Conservation (phyloP, 2,113 vertebrate species). For the Centropus bengalensis region DNA sequence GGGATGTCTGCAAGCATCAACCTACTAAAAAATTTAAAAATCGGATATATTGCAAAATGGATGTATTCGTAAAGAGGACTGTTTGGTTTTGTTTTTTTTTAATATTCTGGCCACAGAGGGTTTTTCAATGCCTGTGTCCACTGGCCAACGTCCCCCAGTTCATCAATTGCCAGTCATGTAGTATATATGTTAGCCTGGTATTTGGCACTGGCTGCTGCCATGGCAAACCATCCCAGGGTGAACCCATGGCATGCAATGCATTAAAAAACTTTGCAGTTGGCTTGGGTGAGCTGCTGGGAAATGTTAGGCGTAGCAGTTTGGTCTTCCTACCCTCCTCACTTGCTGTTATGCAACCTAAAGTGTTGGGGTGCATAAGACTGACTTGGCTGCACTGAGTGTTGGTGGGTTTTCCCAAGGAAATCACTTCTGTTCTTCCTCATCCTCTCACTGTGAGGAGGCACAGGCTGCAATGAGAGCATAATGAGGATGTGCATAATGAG, state of each 20-base stretch:
- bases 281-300: neutral
- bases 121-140: rapidly evolving
- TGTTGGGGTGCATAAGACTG: neutral
- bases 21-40: neutral
- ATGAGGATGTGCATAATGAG: neutral
- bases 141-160: neutral
- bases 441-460: neutral
- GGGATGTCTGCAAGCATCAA: neutral
- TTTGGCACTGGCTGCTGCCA: neutral
- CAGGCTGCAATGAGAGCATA: rapidly evolving
- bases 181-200: neutral
- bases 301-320: rapidly evolving
- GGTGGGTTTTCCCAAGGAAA: neutral
- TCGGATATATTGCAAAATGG: neutral
- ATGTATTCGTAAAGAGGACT: neutral
- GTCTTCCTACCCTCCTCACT: neutral
- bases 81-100: neutral
- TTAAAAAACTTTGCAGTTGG: neutral
- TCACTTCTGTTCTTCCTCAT: neutral
- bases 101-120: neutral
- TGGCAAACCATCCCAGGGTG: neutral
- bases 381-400: rapidly evolving
- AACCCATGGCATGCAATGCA: neutral
- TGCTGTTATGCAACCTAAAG: neutral
- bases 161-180: neutral